phyloP scores from a whole-genome alignment of 1,140 invertebrate genomes.

The Macrobrachium rosenbergii region DNA sequence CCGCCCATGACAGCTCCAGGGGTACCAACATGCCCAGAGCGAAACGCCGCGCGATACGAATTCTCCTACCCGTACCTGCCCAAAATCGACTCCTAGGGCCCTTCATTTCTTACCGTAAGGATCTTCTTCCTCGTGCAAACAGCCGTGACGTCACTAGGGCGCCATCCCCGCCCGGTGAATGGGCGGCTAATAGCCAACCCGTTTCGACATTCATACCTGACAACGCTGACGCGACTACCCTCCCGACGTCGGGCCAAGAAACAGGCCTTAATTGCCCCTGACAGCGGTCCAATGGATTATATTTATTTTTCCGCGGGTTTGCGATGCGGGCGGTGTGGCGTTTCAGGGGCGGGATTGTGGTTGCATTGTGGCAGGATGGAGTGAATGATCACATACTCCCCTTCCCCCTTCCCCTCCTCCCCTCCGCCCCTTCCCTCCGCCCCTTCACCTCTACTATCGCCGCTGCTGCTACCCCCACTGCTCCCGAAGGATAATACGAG shows the following conservation, averaged over 20 bases:
- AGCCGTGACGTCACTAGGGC: no score
- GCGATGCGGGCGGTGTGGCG: neutral
- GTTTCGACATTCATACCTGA: neutral
- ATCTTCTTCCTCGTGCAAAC: no score
- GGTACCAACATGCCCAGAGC: neutral
- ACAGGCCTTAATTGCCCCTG: slow-evolving; percentile 5
- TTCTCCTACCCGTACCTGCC: no score
- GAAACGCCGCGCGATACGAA: neutral
- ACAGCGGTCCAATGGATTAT: slow-evolving; percentile 17
- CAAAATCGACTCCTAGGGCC: no score
- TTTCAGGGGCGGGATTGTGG: slow-evolving; percentile 2
- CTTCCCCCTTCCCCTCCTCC: neutral
- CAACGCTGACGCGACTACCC: neutral
- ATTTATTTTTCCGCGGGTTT: slow-evolving; percentile 12
- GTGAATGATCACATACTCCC: no score
- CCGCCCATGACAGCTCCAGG: slow-evolving; percentile 6
- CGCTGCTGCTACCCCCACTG: neutral
- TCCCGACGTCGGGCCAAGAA: neutral
- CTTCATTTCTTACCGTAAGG: no score
- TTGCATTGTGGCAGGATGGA: neutral
- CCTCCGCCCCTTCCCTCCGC: neutral
- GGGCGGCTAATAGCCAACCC: no score
- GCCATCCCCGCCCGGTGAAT: no score
- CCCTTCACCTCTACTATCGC: neutral
- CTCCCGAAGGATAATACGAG: neutral